A percentile compares a stretch with the other conserved stretches of the same genome.
These are phyloP conservation scores for Itoplectis maculator DNA, from an alignment of 2,888 invertebrate species.

Conservation along the genomic window DNA sequence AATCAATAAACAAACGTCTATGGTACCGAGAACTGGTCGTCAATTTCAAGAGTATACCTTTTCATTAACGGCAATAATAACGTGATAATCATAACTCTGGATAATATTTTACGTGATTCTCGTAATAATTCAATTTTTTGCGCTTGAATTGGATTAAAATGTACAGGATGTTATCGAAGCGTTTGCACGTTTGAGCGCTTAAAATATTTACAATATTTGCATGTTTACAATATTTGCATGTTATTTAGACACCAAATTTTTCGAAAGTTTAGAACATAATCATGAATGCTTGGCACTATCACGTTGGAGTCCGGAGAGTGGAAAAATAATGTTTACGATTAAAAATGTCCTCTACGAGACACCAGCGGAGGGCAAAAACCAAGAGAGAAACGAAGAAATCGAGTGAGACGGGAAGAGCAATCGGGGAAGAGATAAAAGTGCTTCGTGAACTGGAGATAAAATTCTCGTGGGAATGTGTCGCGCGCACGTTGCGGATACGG, in stretches of 20 bases:
- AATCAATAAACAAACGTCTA: slow-evolving; percentile 7
- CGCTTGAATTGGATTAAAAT: too few relatives aligned
- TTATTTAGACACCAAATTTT: neutral
- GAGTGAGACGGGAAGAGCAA: slow-evolving; percentile 40
- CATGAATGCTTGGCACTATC: neutral
- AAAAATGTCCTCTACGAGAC: neutral
- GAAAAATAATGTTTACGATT: neutral
- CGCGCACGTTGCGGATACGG: slow-evolving; percentile 54
- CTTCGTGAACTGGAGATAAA: slow-evolving; percentile 51
- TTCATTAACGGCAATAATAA: slow-evolving; percentile 23
- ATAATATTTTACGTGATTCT: neutral
- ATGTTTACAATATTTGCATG: too few relatives aligned
- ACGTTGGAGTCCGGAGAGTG: neutral
- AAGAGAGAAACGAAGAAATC: slow-evolving; percentile 21
- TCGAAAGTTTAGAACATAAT: too few relatives aligned
- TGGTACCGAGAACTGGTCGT: neutral
- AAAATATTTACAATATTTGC: too few relatives aligned
- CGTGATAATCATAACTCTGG: neutral
- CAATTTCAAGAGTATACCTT: slow-evolving; percentile 13
- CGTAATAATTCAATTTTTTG: too few relatives aligned
- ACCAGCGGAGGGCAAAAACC: neutral
- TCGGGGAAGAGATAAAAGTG: slow-evolving; percentile 51
- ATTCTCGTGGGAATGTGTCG: slow-evolving; percentile 57
- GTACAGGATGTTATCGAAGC: too few relatives aligned
- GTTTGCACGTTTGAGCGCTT: too few relatives aligned